Conservation (phyloP, 2,888 invertebrate genomes). For the Drosophila austrosaltans region DNA sequence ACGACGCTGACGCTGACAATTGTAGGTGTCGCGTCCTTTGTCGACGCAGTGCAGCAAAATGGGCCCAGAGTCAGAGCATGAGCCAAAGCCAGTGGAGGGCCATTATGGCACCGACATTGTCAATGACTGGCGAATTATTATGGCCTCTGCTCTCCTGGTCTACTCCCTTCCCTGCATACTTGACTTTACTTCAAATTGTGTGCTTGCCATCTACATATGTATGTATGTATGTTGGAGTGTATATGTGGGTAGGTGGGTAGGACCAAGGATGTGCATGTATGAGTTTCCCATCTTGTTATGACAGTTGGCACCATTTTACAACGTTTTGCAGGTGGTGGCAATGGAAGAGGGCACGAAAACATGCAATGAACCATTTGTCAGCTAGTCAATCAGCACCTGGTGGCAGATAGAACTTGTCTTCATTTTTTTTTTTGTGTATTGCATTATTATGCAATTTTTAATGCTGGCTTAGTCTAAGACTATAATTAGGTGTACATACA, state of each 20-base stretch:
- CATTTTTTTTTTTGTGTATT: slow-evolving; percentile 5
- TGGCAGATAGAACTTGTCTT: slow-evolving; percentile 16
- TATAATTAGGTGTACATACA: neutral
- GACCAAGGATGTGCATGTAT: slow-evolving; percentile 33
- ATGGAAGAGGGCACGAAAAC: slow-evolving; percentile 36
- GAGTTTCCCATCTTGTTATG: slow-evolving; percentile 66
- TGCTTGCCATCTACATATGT: slow-evolving; percentile 3
- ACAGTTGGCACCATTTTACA: slow-evolving; percentile 69
- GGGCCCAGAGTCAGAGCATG: slow-evolving; percentile 18
- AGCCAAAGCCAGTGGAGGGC: slow-evolving; percentile 55
- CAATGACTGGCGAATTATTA: slow-evolving; percentile 76
- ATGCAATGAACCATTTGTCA: slow-evolving; percentile 57
- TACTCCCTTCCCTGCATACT: slow-evolving; percentile 6
- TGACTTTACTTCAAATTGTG: slow-evolving; percentile 13
- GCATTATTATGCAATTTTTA: slow-evolving; percentile 16
- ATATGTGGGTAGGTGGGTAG: slow-evolving; percentile 19
- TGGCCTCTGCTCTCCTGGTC: slow-evolving; percentile 60
- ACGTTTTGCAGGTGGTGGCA: slow-evolving; percentile 40
- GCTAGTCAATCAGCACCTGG: slow-evolving; percentile 61
- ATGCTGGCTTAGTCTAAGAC: neutral
- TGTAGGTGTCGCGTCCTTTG: slow-evolving; percentile 69
- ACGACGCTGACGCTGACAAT: slow-evolving; percentile 60
- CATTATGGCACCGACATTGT: slow-evolving; percentile 73
- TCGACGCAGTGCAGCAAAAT: slow-evolving; percentile 65
- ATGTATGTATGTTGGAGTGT: slow-evolving; percentile 17